These are phyloP conservation scores for Onychomys arenicola DNA, from an alignment of 2,797 vertebrate species.

Conservation along the genomic window DNA sequence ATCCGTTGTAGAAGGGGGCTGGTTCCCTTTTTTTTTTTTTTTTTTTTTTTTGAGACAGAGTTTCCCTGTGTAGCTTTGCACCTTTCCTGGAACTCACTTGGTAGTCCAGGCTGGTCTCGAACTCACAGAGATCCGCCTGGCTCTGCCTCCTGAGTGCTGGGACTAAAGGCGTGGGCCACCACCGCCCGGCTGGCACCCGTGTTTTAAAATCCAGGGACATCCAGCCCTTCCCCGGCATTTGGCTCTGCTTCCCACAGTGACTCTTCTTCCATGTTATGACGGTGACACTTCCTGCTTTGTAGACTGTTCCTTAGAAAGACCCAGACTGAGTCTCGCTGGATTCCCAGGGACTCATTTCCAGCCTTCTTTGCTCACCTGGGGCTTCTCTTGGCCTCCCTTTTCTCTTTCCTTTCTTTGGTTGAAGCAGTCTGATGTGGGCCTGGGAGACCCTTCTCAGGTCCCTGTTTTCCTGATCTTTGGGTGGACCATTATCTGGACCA, in stretches of 20 bases:
- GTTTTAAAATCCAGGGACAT: neutral
- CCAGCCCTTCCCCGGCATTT: neutral
- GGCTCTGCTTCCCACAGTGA: fast-evolving
- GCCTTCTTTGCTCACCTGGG: neutral
- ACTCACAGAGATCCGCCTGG: too few species aligned
- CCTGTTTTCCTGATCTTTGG: neutral
- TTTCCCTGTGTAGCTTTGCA: too few species aligned
- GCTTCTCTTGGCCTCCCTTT: neutral
- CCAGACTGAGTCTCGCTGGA: neutral
- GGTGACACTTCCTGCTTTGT: too few species aligned
- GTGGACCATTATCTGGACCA: neutral
- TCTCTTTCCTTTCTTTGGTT: neutral
- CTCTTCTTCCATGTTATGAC: neutral
- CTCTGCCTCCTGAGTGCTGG: too few species aligned
- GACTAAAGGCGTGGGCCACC: too few species aligned
- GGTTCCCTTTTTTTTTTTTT: too few species aligned
- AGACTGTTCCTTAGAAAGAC: neutral
- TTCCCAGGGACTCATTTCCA: neutral
- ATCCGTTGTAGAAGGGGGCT: neutral
- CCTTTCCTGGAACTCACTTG: too few species aligned
- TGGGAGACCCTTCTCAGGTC: neutral
- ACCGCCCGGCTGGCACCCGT: neutral
- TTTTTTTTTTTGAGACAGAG: too few species aligned
- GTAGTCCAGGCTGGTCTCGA: too few species aligned
- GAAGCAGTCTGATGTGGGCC: neutral